Evolutionary conservation across 2,888 invertebrate genomes (phyloP).

Genomic region (Acanthoscelides obtectus): DNA sequence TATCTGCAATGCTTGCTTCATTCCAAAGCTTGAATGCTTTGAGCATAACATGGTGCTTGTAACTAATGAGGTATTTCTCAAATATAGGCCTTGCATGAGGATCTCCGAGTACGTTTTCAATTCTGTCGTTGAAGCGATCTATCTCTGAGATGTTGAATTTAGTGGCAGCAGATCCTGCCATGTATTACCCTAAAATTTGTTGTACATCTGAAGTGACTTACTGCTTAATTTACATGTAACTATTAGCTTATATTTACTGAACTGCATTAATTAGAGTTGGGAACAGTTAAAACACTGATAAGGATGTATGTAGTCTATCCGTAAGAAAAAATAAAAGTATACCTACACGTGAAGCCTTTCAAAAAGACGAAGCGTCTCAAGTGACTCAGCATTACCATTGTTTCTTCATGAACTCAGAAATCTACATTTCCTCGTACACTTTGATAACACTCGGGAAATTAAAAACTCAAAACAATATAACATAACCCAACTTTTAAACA

Average conservation of each 20-base stretch:
- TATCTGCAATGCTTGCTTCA: constrained; percentile 19
- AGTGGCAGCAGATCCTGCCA: constrained; percentile 15
- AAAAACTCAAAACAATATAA: too few species aligned
- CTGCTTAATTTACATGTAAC: too few species aligned
- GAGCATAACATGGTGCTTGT: constrained; percentile 17
- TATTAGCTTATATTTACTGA: too few species aligned
- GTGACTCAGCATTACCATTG: not conserved
- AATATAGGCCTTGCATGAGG: constrained; percentile 16
- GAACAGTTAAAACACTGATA: too few species aligned
- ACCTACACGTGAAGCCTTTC: not conserved
- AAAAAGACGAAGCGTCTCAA: not conserved
- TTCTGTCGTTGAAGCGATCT: constrained; percentile 29
- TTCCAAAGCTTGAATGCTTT: constrained; percentile 29
- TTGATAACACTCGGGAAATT: too few species aligned
- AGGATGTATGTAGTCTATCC: too few species aligned
- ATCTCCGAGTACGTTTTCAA: constrained; percentile 30
- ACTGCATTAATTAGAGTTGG: too few species aligned
- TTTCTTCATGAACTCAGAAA: too few species aligned
- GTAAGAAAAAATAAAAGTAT: not conserved
- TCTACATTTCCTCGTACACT: too few species aligned
- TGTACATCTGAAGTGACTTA: too few species aligned
- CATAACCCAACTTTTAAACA: too few species aligned
- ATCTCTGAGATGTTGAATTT: constrained; percentile 29
- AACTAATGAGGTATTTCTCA: constrained; percentile 13
- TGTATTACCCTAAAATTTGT: constrained; percentile 18